Base-by-base conservation (phyloP, 2,113 vertebrate species). In the Podarcis muralis region DNA sequence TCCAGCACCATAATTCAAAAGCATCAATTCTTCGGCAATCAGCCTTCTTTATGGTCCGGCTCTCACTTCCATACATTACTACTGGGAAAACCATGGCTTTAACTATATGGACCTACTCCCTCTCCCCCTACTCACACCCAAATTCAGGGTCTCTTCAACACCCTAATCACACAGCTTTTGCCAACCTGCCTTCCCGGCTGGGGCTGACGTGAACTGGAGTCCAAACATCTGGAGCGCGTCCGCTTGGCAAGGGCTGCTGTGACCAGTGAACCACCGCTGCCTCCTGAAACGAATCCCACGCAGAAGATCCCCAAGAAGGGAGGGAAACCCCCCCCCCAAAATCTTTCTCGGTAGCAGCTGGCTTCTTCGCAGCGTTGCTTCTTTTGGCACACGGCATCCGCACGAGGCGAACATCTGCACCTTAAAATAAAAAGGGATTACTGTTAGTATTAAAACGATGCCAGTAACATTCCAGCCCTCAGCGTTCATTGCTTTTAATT, bases 351-450 rank as follows among this genome's bases (percentile, higher is more conserved):
- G 65, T 18, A 18, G 65, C 65, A 69, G 25, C 65, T 20, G 69
- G 53, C 53, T 76, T 11, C 53, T 82, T 83, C 22, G 20, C 0
- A 25, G 35, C 1, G 11, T 66, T 86, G 13, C 89, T 53, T 83
- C 40, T 59, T 71, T 81, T 74, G 75, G 81, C 81, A 65, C 40
- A 40, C 66, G 15, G 48, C 2, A 0, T 6, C 35, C 69, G 83
- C 66, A 0, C 23, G 76, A 92, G 48, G 77, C 2, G 71, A 76
- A 66, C 72, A 76, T 76, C 59, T 80, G 90, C 90, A 86, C 86
- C 94, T 92, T 93, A 65, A 89, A 92, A 88, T 89, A 57, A 89
- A 35, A 83, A 40, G 88, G n/a, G 1, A 3, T 22, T 18, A 32
- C 22, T 0, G 59, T 43, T 68, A 57, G 88, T 76, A 53, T 81